Conservation (phyloP, 2,888 invertebrate genomes). For the Drosophila mettleri region DNA sequence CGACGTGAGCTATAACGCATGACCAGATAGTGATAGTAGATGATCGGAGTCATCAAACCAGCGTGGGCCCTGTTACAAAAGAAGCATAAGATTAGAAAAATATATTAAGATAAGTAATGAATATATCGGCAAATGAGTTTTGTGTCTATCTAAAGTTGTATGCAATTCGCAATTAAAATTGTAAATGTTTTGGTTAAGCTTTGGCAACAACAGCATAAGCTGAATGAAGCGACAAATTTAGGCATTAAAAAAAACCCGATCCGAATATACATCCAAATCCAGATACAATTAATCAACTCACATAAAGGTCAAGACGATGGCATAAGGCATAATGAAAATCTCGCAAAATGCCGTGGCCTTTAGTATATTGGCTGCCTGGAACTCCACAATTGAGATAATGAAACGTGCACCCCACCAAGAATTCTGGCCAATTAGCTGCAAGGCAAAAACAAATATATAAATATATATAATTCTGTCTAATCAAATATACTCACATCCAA, state of each 20-base stretch:
- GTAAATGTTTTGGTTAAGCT: background rate
- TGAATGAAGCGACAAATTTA: background rate
- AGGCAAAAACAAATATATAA: conserved; percentile 36
- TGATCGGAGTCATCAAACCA: conserved; percentile 95
- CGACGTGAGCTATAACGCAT: conserved; percentile 96
- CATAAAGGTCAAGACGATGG: conserved; percentile 92
- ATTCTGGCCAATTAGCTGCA: conserved; percentile 95
- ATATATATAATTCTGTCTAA: background rate
- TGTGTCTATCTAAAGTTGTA: background rate
- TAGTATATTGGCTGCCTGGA: conserved; percentile 95
- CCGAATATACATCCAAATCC: background rate
- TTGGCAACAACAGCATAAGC: background rate
- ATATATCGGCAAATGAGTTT: background rate
- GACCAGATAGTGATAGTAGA: conserved; percentile 98
- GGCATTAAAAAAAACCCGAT: background rate
- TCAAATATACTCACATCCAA: conserved; percentile 91
- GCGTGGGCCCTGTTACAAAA: conserved; percentile 91
- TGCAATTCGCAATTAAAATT: background rate
- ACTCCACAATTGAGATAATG: conserved; percentile 94
- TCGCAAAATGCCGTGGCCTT: conserved; percentile 96
- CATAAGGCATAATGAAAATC: conserved; percentile 95
- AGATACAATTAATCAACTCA: conserved; percentile 86
- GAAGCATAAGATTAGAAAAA: background rate
- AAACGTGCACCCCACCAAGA: conserved; percentile 95
- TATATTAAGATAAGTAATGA: background rate